Evolutionary conservation across 2,113 vertebrate species (phyloP).

Genomic region (Stercorarius parasiticus): DNA sequence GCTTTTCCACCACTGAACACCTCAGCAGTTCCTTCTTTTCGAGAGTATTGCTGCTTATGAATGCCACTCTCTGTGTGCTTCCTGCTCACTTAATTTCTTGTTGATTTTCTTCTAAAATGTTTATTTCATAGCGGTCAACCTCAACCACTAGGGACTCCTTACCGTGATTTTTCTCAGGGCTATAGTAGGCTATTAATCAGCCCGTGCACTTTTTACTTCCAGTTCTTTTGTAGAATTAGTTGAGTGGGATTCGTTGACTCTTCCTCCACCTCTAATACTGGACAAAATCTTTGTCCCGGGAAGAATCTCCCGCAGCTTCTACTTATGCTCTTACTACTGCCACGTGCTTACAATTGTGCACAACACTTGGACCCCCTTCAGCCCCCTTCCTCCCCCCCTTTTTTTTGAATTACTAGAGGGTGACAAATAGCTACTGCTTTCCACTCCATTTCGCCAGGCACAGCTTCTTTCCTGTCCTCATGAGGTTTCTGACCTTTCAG

Average conservation of each 20-base stretch:
- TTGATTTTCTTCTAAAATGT: background rate
- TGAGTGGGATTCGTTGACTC: background rate
- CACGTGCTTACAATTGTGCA: conserved; percentile 36
- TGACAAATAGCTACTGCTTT: conserved; percentile 85
- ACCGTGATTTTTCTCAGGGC: background rate
- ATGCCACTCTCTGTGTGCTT: background rate
- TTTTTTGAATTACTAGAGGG: conserved; percentile 73
- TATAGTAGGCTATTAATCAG: background rate
- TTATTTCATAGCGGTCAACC: background rate
- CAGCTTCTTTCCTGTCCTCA: conserved; percentile 73
- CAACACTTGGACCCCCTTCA: conserved; percentile 54
- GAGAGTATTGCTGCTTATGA: background rate
- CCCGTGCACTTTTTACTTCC: background rate
- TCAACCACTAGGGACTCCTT: background rate
- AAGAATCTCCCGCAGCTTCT: conserved; percentile 18
- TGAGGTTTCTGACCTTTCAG: conserved; percentile 83
- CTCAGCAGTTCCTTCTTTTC: background rate
- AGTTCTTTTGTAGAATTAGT: background rate
- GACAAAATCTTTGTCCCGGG: background rate
- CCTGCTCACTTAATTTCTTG: background rate
- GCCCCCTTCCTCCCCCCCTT: background rate
- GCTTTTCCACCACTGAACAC: background rate
- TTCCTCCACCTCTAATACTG: background rate
- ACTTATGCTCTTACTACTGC: conserved; percentile 52
- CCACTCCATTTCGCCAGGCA: conserved; percentile 82